Conservation (phyloP, 1,140 invertebrate species). For the Globodera ellingtonae region DNA sequence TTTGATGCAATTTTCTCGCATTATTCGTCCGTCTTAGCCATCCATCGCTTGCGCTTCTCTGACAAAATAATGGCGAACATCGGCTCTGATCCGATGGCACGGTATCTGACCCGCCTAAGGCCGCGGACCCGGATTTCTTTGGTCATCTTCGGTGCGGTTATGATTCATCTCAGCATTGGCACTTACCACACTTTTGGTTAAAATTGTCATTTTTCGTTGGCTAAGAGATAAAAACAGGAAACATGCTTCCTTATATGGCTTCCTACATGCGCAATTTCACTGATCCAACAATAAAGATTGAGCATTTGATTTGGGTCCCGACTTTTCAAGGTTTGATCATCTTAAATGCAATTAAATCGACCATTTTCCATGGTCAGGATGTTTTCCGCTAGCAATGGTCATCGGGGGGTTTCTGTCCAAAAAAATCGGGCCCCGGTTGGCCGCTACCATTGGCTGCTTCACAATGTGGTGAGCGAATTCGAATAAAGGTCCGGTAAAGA, state of each 20-base stretch:
- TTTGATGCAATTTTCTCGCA: too few species aligned
- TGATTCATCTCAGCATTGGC: constrained; percentile 62
- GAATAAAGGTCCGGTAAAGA: too few species aligned
- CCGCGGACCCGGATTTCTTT: constrained; percentile 39
- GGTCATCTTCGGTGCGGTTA: constrained; percentile 61
- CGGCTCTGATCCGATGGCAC: constrained; percentile 42
- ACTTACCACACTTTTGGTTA: constrained; percentile 64
- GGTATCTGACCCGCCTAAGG: constrained; percentile 32
- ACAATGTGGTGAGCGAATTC: constrained; percentile 53
- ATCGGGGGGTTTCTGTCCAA: constrained; percentile 58
- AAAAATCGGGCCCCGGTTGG: constrained; percentile 54
- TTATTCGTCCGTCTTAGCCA: too few species aligned
- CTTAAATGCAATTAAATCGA: constrained; percentile 1
- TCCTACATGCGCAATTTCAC: constrained; percentile 65
- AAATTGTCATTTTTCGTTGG: neutral
- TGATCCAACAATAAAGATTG: constrained; percentile 51
- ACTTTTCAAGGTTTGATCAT: constrained; percentile 49
- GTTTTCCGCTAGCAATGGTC: constrained; percentile 65
- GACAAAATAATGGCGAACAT: neutral
- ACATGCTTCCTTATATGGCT: constrained; percentile 65
- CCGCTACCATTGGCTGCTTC: constrained; percentile 55
- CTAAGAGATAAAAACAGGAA: constrained; percentile 38
- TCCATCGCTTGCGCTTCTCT: too few species aligned
- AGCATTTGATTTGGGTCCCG: constrained; percentile 63
- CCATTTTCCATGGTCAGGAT: constrained; percentile 42